Conservation (phyloP, 2,888 invertebrate genomes). For the Dolomedes plantarius region DNA sequence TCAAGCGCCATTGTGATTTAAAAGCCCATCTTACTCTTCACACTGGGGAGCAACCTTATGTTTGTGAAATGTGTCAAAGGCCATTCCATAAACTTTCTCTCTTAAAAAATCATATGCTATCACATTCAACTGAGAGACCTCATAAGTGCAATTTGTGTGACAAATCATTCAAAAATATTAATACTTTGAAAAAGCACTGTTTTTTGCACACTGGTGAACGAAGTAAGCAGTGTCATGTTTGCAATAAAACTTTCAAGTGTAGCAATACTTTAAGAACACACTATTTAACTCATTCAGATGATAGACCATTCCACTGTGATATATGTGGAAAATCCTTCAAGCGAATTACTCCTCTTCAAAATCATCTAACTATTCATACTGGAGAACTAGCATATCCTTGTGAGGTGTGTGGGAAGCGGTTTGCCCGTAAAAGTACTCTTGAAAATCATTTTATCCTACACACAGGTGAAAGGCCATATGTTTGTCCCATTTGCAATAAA, state of each 20-base stretch:
- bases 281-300: not conserved
- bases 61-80: not conserved
- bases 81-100: not conserved
- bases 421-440: not conserved
- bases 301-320: not conserved
- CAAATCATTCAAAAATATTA: not conserved
- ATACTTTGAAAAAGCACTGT: constrained; percentile 4
- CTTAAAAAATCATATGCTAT: not conserved
- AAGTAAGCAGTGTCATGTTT: not conserved
- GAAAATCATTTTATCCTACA: constrained; percentile 6
- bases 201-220: not conserved
- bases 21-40: not conserved
- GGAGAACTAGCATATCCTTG: not conserved
- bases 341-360: not conserved
- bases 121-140: not conserved
- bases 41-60: not conserved
- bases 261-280: not conserved
- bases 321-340: not conserved
- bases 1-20: not conserved
- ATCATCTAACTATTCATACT: not conserved
- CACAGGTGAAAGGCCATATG: not conserved
- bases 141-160: not conserved
- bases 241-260: constrained; percentile 4
- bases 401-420: constrained; percentile 3
- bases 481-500: not conserved